Evolutionary conservation across 2,113 vertebrate genomes (phyloP), one percentile per base, ranked within the genome.

Genomic region (Phrynosoma platyrhinos): DNA sequence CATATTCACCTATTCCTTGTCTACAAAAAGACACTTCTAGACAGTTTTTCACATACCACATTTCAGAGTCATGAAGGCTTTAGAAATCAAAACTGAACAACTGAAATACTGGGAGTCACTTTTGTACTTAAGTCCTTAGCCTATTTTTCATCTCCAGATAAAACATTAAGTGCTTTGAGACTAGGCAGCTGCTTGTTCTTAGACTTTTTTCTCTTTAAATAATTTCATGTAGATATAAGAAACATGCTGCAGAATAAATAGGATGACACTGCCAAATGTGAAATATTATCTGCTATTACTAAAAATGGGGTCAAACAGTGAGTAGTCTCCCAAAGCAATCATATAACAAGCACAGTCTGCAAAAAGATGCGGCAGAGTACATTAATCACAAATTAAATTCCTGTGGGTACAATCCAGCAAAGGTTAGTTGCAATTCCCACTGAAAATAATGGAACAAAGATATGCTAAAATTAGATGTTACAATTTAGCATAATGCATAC

Each of bases 201-300:
- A 16, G 69, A 55, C 76, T 62, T 18, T 62, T 18, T 2, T 4
- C 13, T 14, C 58, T 62, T 62, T 18, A 62, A 62, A 62, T 62
- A 62, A 85, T 78, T 78, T 85, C 58, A 5, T 12, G 55, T 76
- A 23, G 3, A 12, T 0, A 42, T 27, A 7, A 0, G 32, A 18
- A 42, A 80, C 16, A 20, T 42, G 40, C 68, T 47, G 81, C 25
- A 40, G 55, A 62, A 40, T n/a, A 64, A 9, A 64, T 10, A 72
- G 40, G 58, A 62, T 62, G 58, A 32, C 6, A 42, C 83, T 84
- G 21, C 6, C 47, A 58, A 74, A 84, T 84, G 52, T 84, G n/a
- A 87, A 90, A 64, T 79, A 79, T 27, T 30, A 83, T 40, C 36
- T 76, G 53, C 16, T 52, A 55, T 79, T 85, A 66, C 82, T 75